Percentiles rank a stretch among this genome's conserved stretches.
These are phyloP conservation scores for Lycia hirtaria DNA, from an alignment of 2,888 invertebrate species.

Conservation along the genomic window DNA sequence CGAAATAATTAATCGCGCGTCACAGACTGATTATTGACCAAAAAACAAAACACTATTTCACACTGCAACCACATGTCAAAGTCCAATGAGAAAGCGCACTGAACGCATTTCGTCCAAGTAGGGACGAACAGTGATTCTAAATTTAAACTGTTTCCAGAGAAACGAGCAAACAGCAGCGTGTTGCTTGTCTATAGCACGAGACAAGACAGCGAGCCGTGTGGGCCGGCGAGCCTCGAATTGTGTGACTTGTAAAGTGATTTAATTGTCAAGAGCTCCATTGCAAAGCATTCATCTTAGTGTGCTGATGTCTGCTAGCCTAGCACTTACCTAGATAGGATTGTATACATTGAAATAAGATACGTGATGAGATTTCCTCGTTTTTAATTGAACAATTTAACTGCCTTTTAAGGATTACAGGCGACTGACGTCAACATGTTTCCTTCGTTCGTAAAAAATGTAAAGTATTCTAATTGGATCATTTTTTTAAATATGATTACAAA, in stretches of 20 bases:
- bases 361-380: slow-evolving; percentile 24
- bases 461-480: not conserved
- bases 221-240: slow-evolving; percentile 63
- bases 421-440: not conserved
- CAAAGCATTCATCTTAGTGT: slow-evolving; percentile 62
- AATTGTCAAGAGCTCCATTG: slow-evolving; percentile 68
- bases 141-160: slow-evolving; percentile 80
- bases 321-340: slow-evolving; percentile 20
- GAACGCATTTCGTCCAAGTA: slow-evolving; percentile 77
- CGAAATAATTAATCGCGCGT: slow-evolving; percentile 40
- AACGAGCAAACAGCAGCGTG: slow-evolving; percentile 70
- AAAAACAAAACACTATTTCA: slow-evolving; percentile 45
- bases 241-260: slow-evolving; percentile 74
- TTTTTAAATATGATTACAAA: not conserved
- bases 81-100: slow-evolving; percentile 66
- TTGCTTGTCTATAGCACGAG: slow-evolving; percentile 71
- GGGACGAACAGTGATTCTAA: slow-evolving; percentile 82
- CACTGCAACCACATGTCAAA: slow-evolving; percentile 55
- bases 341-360: slow-evolving; percentile 29
- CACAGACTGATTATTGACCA: slow-evolving; percentile 37
- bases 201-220: slow-evolving; percentile 67
- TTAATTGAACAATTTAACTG: slow-evolving; percentile 26
- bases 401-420: slow-evolving; percentile 9
- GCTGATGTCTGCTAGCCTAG: slow-evolving; percentile 47
- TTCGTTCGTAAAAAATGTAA: not conserved